Conservation (phyloP, 2,797 vertebrate species). For the Scolopax bukidnonensis region DNA sequence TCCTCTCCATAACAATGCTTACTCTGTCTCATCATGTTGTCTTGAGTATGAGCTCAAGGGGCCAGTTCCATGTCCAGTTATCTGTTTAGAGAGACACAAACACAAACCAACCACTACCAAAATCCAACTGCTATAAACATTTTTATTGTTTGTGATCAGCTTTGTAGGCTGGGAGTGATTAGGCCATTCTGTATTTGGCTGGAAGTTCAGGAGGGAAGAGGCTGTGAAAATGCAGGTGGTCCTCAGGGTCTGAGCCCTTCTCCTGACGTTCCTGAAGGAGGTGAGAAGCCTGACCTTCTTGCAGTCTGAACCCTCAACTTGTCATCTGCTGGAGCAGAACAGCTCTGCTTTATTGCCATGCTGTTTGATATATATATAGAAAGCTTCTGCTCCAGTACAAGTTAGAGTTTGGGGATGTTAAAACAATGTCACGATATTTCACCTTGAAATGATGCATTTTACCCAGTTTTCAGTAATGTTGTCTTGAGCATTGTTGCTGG, state of each 20-base stretch:
- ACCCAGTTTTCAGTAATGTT: not conserved
- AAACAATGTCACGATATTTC: not conserved
- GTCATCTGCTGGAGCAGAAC: not conserved
- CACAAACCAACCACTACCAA: not conserved
- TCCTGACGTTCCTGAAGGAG: too few species aligned
- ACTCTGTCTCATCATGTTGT: not conserved
- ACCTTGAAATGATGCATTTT: not conserved
- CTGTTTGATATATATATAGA: not conserved
- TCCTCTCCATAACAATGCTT: not conserved
- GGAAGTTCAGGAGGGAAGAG: not conserved
- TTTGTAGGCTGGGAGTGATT: not conserved
- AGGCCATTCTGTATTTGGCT: not conserved
- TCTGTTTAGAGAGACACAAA: not conserved
- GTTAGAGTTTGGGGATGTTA: not conserved
- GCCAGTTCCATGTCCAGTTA: not conserved
- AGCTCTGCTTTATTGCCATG: not conserved
- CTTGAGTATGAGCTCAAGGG: not conserved
- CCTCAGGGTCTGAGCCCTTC: too few species aligned
- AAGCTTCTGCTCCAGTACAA: not conserved
- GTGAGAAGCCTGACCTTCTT: not conserved
- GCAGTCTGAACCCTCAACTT: not conserved
- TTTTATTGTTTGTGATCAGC: not conserved
- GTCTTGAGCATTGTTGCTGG: fast-evolving
- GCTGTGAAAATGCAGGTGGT: not conserved
- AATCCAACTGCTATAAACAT: not conserved